phyloP scores from a whole-genome alignment of 2,888 invertebrate species.

The Watsonalla binaria region DNA sequence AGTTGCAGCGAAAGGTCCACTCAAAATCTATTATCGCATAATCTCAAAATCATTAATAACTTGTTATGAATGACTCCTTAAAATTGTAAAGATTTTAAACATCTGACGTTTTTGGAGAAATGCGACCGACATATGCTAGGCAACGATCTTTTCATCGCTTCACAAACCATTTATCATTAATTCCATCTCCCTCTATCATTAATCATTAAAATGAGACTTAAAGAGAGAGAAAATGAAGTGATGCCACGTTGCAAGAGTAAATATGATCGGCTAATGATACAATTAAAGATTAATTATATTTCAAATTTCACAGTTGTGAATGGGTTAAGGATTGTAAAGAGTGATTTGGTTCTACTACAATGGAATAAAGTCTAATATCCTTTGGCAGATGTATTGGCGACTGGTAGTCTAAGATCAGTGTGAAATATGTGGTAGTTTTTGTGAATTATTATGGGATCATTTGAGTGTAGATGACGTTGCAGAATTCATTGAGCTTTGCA shows the following conservation, averaged over 20 bases:
- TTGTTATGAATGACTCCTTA: slow-evolving; percentile 63
- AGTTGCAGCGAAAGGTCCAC: slow-evolving; percentile 21
- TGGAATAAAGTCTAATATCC: slow-evolving; percentile 21
- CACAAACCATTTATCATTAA: slow-evolving; percentile 64
- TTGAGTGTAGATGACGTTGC: slow-evolving; percentile 40
- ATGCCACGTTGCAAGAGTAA: slow-evolving; percentile 59
- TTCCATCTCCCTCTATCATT: slow-evolving; percentile 52
- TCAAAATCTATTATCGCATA: slow-evolving; percentile 48
- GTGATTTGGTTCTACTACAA: slow-evolving; percentile 8
- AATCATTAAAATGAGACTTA: slow-evolving; percentile 76
- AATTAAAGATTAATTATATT: slow-evolving; percentile 74
- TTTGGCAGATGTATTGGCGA: slow-evolving; percentile 32
- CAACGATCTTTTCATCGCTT: slow-evolving; percentile 64
- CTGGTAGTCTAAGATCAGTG: slow-evolving; percentile 45
- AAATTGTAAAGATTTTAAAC: slow-evolving; percentile 64
- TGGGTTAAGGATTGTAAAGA: slow-evolving; percentile 24
- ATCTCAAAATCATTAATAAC: slow-evolving; percentile 61
- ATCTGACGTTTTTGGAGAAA: slow-evolving; percentile 54
- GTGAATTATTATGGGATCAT: slow-evolving; percentile 25
- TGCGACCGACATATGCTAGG: slow-evolving; percentile 56
- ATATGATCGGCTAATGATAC: slow-evolving; percentile 68
- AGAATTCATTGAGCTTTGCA: slow-evolving; percentile 37
- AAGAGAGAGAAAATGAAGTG: slow-evolving; percentile 77
- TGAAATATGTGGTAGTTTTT: slow-evolving; percentile 23
- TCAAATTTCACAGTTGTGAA: slow-evolving; percentile 54